These are phyloP conservation scores for Schizotus pectinicornis DNA, from an alignment of 2,888 invertebrate genomes.

Conservation along the genomic window DNA sequence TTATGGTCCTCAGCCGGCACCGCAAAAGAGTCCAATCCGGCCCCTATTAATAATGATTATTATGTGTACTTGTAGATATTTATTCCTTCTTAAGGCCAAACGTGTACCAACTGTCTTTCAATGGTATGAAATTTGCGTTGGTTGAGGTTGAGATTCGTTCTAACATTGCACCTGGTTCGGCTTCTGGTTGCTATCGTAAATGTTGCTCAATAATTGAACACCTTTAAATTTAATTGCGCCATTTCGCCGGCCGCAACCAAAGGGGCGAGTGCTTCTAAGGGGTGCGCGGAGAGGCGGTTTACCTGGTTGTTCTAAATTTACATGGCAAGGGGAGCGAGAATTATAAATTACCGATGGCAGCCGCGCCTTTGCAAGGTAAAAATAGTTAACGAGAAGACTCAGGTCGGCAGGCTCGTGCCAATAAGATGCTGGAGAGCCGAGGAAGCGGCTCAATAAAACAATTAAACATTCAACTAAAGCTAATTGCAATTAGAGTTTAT, in stretches of 20 bases:
- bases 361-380: slow-evolving; percentile 21
- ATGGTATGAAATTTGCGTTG: slow-evolving; percentile 30
- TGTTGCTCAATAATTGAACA: slow-evolving; percentile 28
- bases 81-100: slow-evolving; percentile 24
- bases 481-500: no score
- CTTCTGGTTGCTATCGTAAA: slow-evolving; percentile 33
- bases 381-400: slow-evolving; percentile 23
- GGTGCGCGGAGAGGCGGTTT: background rate
- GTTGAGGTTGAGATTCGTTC: slow-evolving; percentile 27
- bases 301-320: slow-evolving; percentile 23
- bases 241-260: background rate
- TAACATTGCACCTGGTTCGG: slow-evolving; percentile 26
- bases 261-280: background rate
- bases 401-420: slow-evolving; percentile 21
- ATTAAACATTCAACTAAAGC: no score
- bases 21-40: background rate
- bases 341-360: slow-evolving; percentile 28
- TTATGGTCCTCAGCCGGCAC: no score
- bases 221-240: slow-evolving; percentile 15
- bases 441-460: slow-evolving; percentile 6
- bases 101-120: slow-evolving; percentile 38
- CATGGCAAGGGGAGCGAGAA: slow-evolving; percentile 19
- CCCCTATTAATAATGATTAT: slow-evolving; percentile 1
- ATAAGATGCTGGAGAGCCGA: slow-evolving; percentile 1
- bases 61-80: slow-evolving; percentile 12